Conservation (phyloP, 2,113 vertebrate genomes). For the Ciconia boyciana region DNA sequence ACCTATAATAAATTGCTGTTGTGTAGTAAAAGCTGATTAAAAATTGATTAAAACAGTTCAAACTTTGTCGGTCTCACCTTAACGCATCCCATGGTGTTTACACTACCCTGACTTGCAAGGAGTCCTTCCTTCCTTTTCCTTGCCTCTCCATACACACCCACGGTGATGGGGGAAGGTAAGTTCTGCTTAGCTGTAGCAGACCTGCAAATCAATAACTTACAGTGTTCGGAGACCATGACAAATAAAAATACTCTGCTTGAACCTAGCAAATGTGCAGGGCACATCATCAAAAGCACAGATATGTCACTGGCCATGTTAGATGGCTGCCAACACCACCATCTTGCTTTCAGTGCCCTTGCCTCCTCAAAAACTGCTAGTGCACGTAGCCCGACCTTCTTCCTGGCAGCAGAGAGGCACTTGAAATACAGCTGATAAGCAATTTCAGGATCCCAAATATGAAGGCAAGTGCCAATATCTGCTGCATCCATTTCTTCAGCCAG, state of each 20-base stretch:
- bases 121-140: neutral
- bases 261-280: neutral
- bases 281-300: neutral
- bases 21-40: conserved; percentile 34
- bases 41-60: conserved; percentile 37
- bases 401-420: neutral
- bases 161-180: neutral
- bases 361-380: neutral
- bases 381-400: neutral
- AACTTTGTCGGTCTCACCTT: neutral
- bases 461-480: neutral
- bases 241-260: neutral
- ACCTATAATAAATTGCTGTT: conserved; percentile 25
- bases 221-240: neutral
- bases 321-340: neutral
- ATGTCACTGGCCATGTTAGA: neutral
- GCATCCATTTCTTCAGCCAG: neutral
- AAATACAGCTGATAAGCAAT: neutral
- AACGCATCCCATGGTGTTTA: neutral
- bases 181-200: neutral
- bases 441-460: neutral
- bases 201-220: neutral
- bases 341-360: neutral
- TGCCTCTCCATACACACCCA: neutral
- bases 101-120: neutral